phyloP scores from a whole-genome alignment of 1,140 invertebrate genomes.

The Chionoecetes opilio region DNA sequence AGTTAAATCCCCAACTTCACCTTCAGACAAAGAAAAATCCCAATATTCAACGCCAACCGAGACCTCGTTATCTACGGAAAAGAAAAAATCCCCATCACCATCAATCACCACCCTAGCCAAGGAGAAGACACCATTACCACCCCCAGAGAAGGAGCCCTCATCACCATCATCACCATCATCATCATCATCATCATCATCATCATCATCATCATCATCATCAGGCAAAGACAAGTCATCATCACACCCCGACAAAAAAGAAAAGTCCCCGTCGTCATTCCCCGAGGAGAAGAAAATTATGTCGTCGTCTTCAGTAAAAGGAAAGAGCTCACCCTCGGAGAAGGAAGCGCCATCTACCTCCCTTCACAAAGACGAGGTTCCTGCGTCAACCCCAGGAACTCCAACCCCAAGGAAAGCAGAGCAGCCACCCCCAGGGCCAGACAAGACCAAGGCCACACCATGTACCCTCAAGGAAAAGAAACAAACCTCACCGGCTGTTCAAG shows the following conservation, averaged over 20 bases:
- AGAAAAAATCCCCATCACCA: too few species aligned
- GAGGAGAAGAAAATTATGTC: neutral
- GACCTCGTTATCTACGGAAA: too few species aligned
- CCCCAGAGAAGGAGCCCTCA: too few species aligned
- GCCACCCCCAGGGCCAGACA: neutral
- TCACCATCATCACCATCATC: neutral
- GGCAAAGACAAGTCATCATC: neutral
- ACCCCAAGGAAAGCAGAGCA: neutral
- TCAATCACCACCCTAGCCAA: too few species aligned
- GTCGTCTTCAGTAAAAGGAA: neutral
- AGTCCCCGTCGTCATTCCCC: neutral
- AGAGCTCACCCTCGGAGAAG: neutral
- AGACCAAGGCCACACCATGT: neutral
- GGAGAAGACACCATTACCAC: too few species aligned
- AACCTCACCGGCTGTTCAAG: neutral
- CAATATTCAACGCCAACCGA: too few species aligned
- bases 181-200: neutral
- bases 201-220: neutral
- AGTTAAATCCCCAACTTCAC: too few species aligned
- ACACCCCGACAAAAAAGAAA: neutral
- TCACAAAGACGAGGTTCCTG: neutral
- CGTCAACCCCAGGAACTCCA: too few species aligned
- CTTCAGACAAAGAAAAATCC: too few species aligned
- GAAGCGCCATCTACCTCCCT: neutral
- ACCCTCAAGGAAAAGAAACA: neutral